Conservation (phyloP, 2,888 invertebrate genomes). For the Clunio marinus region DNA sequence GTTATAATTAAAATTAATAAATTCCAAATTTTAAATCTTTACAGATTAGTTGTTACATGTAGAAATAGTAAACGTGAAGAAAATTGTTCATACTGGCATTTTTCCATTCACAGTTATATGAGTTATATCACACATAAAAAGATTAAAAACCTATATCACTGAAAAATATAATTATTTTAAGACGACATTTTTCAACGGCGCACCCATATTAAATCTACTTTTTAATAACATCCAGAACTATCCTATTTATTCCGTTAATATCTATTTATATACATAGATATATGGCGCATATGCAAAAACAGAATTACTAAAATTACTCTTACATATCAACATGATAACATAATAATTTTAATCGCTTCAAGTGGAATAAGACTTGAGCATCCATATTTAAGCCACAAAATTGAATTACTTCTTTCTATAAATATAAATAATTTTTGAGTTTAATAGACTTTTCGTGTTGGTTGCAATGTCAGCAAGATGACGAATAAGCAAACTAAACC, state of each 20-base stretch:
- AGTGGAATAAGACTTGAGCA: constrained; percentile 1
- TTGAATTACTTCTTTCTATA: not conserved
- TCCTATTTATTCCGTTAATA: no score
- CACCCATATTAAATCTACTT: not conserved
- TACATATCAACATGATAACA: no score
- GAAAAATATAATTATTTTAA: constrained; percentile 1
- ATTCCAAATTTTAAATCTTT: no score
- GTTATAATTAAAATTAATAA: no score
- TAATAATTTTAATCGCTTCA: not conserved
- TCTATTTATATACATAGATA: no score
- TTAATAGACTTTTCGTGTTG: not conserved
- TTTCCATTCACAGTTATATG: not conserved
- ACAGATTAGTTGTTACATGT: no score
- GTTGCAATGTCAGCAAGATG: constrained; percentile 21
- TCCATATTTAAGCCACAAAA: not conserved
- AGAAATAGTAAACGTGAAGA: no score
- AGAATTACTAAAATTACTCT: no score
- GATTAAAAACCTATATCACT: constrained; percentile 5
- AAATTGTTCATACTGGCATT: not conserved
- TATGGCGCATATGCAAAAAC: no score
- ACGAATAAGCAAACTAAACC: not conserved
- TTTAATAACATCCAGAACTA: no score
- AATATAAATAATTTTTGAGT: not conserved
- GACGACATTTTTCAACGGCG: not conserved
- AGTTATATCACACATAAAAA: not conserved